Conservation (phyloP, 2,888 invertebrate species). For the Melitaea athalia region DNA sequence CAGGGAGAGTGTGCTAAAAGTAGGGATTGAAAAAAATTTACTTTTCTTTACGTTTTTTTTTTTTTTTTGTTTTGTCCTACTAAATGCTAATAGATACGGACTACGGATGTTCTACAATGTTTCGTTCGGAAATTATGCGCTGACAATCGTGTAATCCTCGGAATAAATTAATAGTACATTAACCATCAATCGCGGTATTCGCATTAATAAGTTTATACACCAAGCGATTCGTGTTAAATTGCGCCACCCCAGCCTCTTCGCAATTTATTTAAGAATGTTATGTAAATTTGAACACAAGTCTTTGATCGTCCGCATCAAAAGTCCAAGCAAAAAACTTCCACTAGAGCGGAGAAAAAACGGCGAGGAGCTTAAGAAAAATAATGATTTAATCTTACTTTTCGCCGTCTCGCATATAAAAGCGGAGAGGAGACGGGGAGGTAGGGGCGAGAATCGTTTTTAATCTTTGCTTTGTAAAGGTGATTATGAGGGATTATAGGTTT, state of each 20-base stretch:
- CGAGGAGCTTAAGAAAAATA: conserved; percentile 82
- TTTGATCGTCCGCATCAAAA: conserved; percentile 82
- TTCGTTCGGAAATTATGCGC: conserved; percentile 54
- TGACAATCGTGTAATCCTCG: conserved; percentile 63
- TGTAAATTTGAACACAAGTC: conserved; percentile 82
- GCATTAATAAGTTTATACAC: conserved; percentile 77
- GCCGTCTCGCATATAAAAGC: conserved; percentile 81
- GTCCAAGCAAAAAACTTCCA: conserved; percentile 79
- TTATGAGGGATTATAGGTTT: conserved; percentile 83
- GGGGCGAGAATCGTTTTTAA: conserved; percentile 82
- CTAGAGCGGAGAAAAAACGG: conserved; percentile 74
- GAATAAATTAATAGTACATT: conserved; percentile 77
- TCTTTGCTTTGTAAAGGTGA: conserved; percentile 84
- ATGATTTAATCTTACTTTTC: conserved; percentile 83
- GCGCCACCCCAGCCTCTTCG: conserved; percentile 62
- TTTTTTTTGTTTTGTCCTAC: background rate
- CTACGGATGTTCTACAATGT: conserved; percentile 30
- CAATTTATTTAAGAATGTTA: conserved; percentile 83
- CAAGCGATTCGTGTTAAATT: conserved; percentile 56
- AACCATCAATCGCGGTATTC: conserved; percentile 64
- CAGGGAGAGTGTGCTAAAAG: too few relatives aligned
- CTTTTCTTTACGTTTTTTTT: background rate
- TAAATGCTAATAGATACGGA: background rate
- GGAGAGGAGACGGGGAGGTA: conserved; percentile 51
- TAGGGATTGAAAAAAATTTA: background rate